Evolutionary conservation across 92 coral and sea anemone species (phyloP), one percentile per base, ranked within the genome.

Genomic region (Palythoa grandiflora): DNA sequence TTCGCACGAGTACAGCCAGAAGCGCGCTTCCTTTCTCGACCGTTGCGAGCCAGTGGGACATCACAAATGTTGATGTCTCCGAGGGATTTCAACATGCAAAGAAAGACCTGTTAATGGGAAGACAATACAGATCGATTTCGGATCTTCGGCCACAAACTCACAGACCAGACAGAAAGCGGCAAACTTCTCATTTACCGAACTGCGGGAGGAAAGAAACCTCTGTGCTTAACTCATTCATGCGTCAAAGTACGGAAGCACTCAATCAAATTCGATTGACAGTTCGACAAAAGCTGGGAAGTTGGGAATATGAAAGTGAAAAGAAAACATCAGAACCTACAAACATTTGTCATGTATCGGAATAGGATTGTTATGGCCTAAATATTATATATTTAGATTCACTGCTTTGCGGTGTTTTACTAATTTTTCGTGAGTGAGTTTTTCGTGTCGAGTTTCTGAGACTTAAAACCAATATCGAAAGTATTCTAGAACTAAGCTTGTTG

Each of bases 211-310:
- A 84, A 21, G 81, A 88, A 20, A 21, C 88, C 44, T 91, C 96
- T 11, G 80, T 84, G 40, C 37, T 95, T 7, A 93, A 95, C 80
- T 93, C 89, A 73, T 95, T 95, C 38, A 89, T 95, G 94, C 90
- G 94, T 1, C 98, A 93, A 73, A 95, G 98, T 68, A 91, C 98
- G 0, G 98, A 95, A 19, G 98, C 96, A 9, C 91, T 95, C 55
- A 92, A 95, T 21, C 92, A 91, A 61, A 95, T 95, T 75, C 91
- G 98, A 21, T 78, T 83, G 59, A 95, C 92, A 38, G 96, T 95
- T n/a, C 71, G 96, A 59, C 91, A 91, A 79, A 95, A 85, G 76
- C 71, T 95, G 21, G 93, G 92, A 10, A 10, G 61, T 68, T 65
- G 88, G 83, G 92, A 92, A 28, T 60, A 37, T 60, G 94, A 92